Evolutionary conservation across 2,888 invertebrate genomes (phyloP), one percentile per base, ranked within the genome.

Genomic region (Ferrisia virgata): DNA sequence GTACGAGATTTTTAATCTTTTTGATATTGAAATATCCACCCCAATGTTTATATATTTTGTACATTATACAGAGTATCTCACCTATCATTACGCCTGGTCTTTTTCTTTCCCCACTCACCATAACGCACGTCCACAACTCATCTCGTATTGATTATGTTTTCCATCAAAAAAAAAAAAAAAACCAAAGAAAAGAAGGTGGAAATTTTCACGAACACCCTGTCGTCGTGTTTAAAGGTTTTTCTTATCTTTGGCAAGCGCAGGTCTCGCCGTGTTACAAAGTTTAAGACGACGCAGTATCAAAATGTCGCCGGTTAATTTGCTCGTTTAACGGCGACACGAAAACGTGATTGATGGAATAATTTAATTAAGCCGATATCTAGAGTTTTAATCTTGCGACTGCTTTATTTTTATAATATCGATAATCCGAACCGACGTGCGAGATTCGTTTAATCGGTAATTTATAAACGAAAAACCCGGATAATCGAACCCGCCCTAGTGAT

Each of bases 221-320:
- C 53, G 5, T 53, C 47, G 15, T 47, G 47, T 47, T 47, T 22
- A 4, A 53, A 53, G n/a, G 22, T n/a, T 15, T 43, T 43, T 43
- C 43, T 43, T 43, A 43, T 53, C 53, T 53, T 40, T 40, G 6
- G 5, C 2, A 5, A 22, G 53, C 53, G 22, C 53, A 53, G 53
- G 22, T 53, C 22, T 53, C 18, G 9, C 22, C 53, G 53, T 53
- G 22, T 53, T 53, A 22, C 9, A 13, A 28, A 64, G 28, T 28
- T 28, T 28, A 64, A 64, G 28, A 28, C 6, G 6, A 11, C 64
- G 28, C 64, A 64, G 64, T 64, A 64, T 64, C 64, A 64, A 64
- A 64, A 64, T 64, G 64, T 64, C 64, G 64, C 28, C 64, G 64
- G 64, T 64, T 64, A 64, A 64, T 64, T 64, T 64, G 64, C 64